A percentile compares a stretch with the other conserved stretches of the same genome.
phyloP scores from a whole-genome alignment of 2,888 invertebrate genomes.

The Eupithecia inturbata region DNA sequence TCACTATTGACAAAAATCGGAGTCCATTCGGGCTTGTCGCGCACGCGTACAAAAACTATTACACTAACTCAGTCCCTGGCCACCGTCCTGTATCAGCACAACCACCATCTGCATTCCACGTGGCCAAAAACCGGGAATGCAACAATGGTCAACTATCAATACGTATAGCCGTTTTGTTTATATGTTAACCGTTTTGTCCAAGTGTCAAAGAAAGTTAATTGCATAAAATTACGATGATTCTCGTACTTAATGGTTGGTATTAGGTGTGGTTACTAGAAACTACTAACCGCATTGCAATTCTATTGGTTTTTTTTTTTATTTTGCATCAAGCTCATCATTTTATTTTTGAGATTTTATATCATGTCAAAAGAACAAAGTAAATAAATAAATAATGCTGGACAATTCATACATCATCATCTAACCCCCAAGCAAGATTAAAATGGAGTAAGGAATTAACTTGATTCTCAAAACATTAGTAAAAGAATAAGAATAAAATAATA shows the following conservation, averaged over 20 bases:
- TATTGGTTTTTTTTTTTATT: background rate
- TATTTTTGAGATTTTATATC: no score
- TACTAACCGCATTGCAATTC: background rate
- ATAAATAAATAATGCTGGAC: no score
- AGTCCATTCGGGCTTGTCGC: slow-evolving; percentile 27
- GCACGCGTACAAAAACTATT: slow-evolving; percentile 44
- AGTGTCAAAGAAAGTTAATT: slow-evolving; percentile 38
- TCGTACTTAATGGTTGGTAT: background rate
- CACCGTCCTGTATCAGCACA: slow-evolving; percentile 41
- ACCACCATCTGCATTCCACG: slow-evolving; percentile 63
- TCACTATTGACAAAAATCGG: slow-evolving; percentile 42
- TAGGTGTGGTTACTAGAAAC: background rate
- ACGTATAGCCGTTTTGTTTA: slow-evolving; percentile 52
- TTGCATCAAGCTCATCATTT: no score
- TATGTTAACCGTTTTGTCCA: slow-evolving; percentile 43
- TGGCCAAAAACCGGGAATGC: slow-evolving; percentile 66
- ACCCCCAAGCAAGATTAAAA: no score
- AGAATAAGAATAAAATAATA: no score
- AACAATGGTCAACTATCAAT: slow-evolving; percentile 69
- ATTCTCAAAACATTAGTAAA: no score
- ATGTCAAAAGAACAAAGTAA: no score
- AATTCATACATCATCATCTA: no score
- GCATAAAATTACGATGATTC: slow-evolving; percentile 24
- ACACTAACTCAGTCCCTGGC: slow-evolving; percentile 33
- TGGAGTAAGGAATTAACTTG: no score